A percentile compares a stretch with the other conserved stretches of the same genome.
Evolutionary conservation across 1,140 invertebrate genomes (phyloP).

Genomic region (Bradysia coprophila): DNA sequence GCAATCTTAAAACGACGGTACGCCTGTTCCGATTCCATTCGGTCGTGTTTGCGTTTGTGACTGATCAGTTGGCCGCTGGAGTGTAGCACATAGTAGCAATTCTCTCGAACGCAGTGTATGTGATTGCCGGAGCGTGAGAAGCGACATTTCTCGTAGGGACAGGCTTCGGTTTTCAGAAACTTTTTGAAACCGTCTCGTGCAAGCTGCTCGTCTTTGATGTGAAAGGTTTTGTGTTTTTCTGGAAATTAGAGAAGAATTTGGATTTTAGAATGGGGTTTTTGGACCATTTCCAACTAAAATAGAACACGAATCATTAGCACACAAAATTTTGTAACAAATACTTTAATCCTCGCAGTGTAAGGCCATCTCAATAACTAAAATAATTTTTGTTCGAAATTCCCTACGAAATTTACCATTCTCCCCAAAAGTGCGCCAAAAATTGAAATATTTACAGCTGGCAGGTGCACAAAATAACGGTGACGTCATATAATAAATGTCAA

Average conservation of each 20-base stretch:
- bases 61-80: constrained; percentile 94
- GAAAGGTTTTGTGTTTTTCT: constrained; percentile 99
- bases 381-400: background rate
- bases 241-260: constrained; percentile 15
- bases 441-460: too few species aligned
- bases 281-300: background rate
- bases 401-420: too few species aligned
- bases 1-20: constrained; percentile 24
- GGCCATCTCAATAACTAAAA: too few species aligned
- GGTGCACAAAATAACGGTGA: too few species aligned
- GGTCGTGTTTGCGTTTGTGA: constrained; percentile 93
- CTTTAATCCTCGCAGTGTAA: too few species aligned
- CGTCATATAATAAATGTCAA: too few species aligned
- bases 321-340: too few species aligned
- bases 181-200: constrained; percentile 95
- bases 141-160: constrained; percentile 71
- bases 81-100: constrained; percentile 90
- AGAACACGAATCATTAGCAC: too few species aligned
- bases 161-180: constrained; percentile 93
- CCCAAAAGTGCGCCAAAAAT: too few species aligned
- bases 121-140: constrained; percentile 94
- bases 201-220: constrained; percentile 92
- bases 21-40: constrained; percentile 70
- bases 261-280: background rate
- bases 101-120: constrained; percentile 91